phyloP scores from a whole-genome alignment of 2,113 vertebrate species.

The Thomomys bottae region DNA sequence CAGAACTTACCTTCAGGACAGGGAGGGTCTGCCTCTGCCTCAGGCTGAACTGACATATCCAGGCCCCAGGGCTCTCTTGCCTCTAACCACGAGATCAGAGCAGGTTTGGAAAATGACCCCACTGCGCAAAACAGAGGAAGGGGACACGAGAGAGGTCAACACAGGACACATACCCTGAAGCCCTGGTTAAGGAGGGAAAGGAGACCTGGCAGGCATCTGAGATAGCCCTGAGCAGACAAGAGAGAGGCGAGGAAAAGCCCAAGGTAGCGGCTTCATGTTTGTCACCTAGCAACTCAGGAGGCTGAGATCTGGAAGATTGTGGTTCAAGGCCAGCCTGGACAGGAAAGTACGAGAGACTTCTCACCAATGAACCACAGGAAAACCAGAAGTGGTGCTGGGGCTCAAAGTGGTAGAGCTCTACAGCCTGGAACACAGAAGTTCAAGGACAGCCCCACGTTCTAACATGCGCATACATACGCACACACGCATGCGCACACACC shows the following conservation, averaged over 20 bases:
- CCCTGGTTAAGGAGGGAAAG: background rate
- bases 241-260: background rate
- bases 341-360: too few species aligned
- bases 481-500: too few species aligned
- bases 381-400: too few species aligned
- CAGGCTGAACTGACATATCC: constrained; percentile 7
- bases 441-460: too few species aligned
- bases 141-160: background rate
- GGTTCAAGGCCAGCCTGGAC: too few species aligned
- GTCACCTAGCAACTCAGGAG: too few species aligned
- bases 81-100: constrained; percentile 76
- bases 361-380: too few species aligned
- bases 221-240: background rate
- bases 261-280: too few species aligned
- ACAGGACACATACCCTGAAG: background rate
- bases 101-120: constrained; percentile 68
- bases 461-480: too few species aligned
- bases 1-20: constrained; percentile 57
- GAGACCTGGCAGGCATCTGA: background rate
- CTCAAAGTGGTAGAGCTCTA: too few species aligned
- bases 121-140: constrained; percentile 55
- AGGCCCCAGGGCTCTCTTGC: constrained; percentile 63
- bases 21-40: background rate
- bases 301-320: too few species aligned
- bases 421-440: too few species aligned